Evolutionary conservation across 1,140 invertebrate species (phyloP), one percentile per base, ranked within the genome.

Genomic region (Trissolcus basalis): DNA sequence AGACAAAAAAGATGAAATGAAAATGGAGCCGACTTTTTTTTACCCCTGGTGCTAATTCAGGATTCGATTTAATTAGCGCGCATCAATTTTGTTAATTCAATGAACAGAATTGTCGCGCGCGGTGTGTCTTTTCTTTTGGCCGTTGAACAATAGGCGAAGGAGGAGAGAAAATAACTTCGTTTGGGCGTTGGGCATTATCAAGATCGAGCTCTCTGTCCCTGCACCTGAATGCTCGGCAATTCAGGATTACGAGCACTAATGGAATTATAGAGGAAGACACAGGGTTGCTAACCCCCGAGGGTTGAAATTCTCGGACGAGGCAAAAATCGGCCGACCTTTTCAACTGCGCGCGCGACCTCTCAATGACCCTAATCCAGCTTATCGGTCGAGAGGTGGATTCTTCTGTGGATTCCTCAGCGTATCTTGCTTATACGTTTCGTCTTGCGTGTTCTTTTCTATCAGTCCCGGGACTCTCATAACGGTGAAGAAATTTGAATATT

Each of bases 361-460:
- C 61, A 43, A 58, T 72, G 60, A 72, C 60, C 69, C 53, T 72
- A 72, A 72, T n/a, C n/a, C n/a, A n/a, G 53, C 59, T 71, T 60
- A 70, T 70, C 67, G 67, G 56, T 61, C 50, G 67, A 70, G 44
- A 70, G n/a, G n/a, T n/a, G n/a, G n/a, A 70, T 49, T 60, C 56
- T 61, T 61, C 16, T 56, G 41, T 55, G 56, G 48, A 60, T 70
- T 61, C 51, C 50, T 27, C 2, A 27, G 19, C 19, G n/a, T n/a
- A n/a, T 27, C 6, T 27, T 27, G 19, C 19, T 27, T 27, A 3
- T 27, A 27, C n/a, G n/a, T 27, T 27, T 27, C 19, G 19, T n/a
- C n/a, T n/a, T n/a, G n/a, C n/a, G n/a, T n/a, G n/a, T n/a, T n/a
- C n/a, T n/a, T n/a, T n/a, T n/a, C n/a, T n/a, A n/a, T n/a, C 19